These are phyloP conservation scores for Scomber japonicus DNA, from an alignment of 2,113 vertebrate species.

Conservation along the genomic window DNA sequence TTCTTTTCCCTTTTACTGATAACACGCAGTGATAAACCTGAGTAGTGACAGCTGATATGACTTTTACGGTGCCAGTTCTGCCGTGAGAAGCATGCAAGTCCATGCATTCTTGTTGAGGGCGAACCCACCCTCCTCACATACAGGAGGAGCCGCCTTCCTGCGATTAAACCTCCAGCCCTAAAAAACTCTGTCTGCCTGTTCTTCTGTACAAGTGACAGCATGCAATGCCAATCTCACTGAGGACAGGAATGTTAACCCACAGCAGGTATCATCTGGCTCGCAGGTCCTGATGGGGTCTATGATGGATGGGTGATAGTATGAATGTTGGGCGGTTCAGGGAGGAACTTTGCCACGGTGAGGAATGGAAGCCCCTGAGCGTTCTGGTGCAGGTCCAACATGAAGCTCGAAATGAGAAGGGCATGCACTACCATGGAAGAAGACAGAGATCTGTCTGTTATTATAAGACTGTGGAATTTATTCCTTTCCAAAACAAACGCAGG, in stretches of 20 bases:
- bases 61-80: constrained; percentile 43
- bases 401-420: background rate
- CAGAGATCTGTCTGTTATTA: constrained; percentile 3
- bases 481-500: constrained; percentile 9
- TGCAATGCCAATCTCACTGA: constrained; percentile 15
- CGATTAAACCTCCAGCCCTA: background rate
- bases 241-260: constrained; percentile 62
- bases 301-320: constrained; percentile 11
- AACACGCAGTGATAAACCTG: background rate
- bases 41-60: background rate
- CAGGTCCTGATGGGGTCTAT: constrained; percentile 46
- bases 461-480: background rate
- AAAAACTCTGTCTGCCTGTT: background rate
- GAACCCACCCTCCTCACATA: constrained; percentile 47
- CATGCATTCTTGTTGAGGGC: constrained; percentile 60
- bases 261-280: constrained; percentile 26
- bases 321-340: constrained; percentile 1
- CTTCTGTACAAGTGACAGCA: constrained; percentile 53
- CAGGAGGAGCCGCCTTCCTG: constrained; percentile 23
- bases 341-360: constrained; percentile 13
- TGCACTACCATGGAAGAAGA: background rate
- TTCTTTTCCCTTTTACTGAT: constrained; percentile 16
- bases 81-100: background rate
- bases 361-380: constrained; percentile 31
- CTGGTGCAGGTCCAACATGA: constrained; percentile 19